These are phyloP conservation scores for Xestia sexstrigata DNA, from an alignment of 2,888 invertebrate species.

Conservation along the genomic window DNA sequence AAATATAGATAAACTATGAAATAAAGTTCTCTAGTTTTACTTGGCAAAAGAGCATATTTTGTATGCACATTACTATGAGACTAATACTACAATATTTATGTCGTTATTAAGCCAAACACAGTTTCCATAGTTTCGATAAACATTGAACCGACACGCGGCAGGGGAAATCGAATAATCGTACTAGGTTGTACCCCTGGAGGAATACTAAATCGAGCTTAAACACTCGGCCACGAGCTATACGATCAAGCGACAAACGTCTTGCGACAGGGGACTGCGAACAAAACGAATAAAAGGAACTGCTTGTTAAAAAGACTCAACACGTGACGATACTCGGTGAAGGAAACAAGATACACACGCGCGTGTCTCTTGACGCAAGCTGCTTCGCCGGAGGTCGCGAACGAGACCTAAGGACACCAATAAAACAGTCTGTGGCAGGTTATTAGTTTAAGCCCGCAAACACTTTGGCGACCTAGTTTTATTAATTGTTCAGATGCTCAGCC, in stretches of 20 bases:
- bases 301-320: too few species aligned
- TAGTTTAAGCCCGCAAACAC: slow-evolving; percentile 63
- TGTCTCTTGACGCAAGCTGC: not conserved
- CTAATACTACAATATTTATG: slow-evolving; percentile 19
- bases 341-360: not conserved
- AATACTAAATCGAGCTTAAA: slow-evolving; percentile 55
- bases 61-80: not conserved
- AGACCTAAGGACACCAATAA: slow-evolving; percentile 53
- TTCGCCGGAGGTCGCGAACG: not conserved
- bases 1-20: not conserved
- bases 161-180: slow-evolving; percentile 52
- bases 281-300: not conserved
- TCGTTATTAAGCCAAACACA: slow-evolving; percentile 35
- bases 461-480: slow-evolving; percentile 61
- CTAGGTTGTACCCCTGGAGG: slow-evolving; percentile 48
- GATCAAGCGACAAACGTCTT: not conserved
- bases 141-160: slow-evolving; percentile 23
- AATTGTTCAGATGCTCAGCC: slow-evolving; percentile 57
- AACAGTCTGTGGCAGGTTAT: slow-evolving; percentile 59
- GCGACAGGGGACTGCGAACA: not conserved
- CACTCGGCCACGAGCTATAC: not conserved
- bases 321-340: not conserved
- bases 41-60: not conserved
- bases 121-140: slow-evolving; percentile 44
- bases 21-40: not conserved